Base-by-base conservation (phyloP, 2,113 vertebrate species). In the human (Homo sapiens) region DNA sequence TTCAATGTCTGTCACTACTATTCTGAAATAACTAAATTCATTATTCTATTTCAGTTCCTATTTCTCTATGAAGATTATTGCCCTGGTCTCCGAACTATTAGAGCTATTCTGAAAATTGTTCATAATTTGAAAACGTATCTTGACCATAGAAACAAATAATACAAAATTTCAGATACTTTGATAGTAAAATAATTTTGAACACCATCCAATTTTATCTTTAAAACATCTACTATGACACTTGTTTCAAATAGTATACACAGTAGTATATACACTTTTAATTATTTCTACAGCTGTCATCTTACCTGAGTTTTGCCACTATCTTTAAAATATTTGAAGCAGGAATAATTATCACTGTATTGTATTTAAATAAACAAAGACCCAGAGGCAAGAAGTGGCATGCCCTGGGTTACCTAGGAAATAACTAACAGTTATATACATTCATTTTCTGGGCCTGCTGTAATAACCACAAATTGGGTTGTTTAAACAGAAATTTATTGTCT, bases 91-190 rank as follows among this genome's bases (percentile, higher is more conserved):
- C 8, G 7, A 91, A 50, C 13, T 50, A 75, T 80, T 87, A 25
- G 3, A 38, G 2, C 0, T 10, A 94, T 86, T 89, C 6, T 91
- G 16, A 83, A 95, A 52, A 75, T 16, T 50, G 52, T 76, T 76
- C 79, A 5, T 48, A 78, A 11, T 92, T 97, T 92, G 90, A 23
- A 40, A 59, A 85, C 8, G 4, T 79, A 16, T 97, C 30, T 43
- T 55, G 22, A 72, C 4, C 23, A 81, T 25, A 68, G 38, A 92
- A 91, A 76, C 10, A 90, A 86, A 88, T 70, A 70, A 82, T 64
- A 32, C 7, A 43, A 23, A 57, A 72, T 82, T 43, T 80, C 22
- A 82, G 8, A 64, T 30, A 73, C n/a, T 84, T 78, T 25, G 6
- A 18, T 45, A 43, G 8, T 73, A n/a, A 83, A 86, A 52, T 45